Evolutionary conservation across 2,113 vertebrate genomes (phyloP).

Genomic region (Malurus alboscapulatus): DNA sequence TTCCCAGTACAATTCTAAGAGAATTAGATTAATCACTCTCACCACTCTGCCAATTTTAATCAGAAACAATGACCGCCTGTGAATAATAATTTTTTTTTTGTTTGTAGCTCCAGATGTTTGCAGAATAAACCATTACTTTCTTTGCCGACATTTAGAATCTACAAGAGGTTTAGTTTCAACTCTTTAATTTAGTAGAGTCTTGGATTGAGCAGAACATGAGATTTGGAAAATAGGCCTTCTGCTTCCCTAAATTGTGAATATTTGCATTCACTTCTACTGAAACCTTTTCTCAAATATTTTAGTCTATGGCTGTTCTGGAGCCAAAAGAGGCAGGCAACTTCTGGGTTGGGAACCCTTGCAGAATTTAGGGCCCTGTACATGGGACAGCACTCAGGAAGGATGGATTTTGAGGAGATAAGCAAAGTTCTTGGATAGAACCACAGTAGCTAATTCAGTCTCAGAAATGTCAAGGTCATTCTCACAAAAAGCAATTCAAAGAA

Average conservation of each 20-base stretch:
- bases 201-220: not conserved
- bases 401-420: not conserved
- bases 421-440: not conserved
- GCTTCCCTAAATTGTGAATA: not conserved
- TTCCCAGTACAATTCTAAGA: slow-evolving; percentile 53
- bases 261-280: not conserved
- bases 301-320: not conserved
- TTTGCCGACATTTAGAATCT: not conserved
- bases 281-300: not conserved
- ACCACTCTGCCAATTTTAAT: slow-evolving; percentile 21
- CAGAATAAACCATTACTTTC: not conserved
- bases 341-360: not conserved
- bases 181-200: not conserved
- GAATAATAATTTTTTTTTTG: slow-evolving; percentile 7
- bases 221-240: not conserved
- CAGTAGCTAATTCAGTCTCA: not conserved
- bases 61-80: not conserved
- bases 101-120: not conserved
- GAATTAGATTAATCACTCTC: slow-evolving; percentile 45
- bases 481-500: not conserved
- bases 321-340: not conserved
- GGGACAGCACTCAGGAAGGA: not conserved
- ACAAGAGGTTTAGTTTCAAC: not conserved
- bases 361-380: not conserved
- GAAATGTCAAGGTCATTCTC: not conserved